Percentiles rank a stretch among this genome's conserved stretches.
These are phyloP conservation scores for Aspidapion aeneum DNA, from an alignment of 2,888 invertebrate genomes.

Conservation along the genomic window DNA sequence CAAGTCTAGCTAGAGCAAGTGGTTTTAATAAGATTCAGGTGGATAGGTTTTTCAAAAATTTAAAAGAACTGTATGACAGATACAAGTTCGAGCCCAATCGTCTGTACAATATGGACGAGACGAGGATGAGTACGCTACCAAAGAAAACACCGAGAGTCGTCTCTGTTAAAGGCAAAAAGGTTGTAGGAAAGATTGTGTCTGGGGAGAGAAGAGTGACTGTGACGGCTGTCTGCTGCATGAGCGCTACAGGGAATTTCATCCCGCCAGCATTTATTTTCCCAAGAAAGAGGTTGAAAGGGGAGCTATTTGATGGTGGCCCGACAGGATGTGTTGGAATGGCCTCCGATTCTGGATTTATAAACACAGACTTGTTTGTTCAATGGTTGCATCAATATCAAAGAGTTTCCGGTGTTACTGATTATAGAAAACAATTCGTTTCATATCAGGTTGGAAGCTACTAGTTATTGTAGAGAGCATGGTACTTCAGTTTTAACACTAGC, in stretches of 20 bases:
- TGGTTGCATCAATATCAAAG: constrained; percentile 6
- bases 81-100: neutral
- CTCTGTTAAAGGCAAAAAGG: constrained; percentile 5
- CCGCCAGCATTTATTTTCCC: neutral
- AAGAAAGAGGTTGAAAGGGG: neutral
- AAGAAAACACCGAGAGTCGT: constrained; percentile 7
- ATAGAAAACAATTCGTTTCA: constrained; percentile 12
- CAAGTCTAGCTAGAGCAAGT: constrained; percentile 5
- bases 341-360: constrained; percentile 11
- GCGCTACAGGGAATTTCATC: constrained; percentile 4
- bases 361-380: constrained; percentile 10
- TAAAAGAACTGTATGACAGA: constrained; percentile 6
- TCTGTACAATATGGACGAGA: constrained; percentile 7
- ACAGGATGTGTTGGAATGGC: constrained; percentile 3
- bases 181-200: constrained; percentile 3
- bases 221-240: constrained; percentile 6
- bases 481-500: constrained; percentile 5
- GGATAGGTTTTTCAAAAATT: neutral
- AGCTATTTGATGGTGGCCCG: no score
- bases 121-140: neutral
- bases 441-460: constrained; percentile 5
- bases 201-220: no score
- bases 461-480: constrained; percentile 5
- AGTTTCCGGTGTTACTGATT: constrained; percentile 6
- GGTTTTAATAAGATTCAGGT: constrained; percentile 6